Evolutionary conservation across 2,113 vertebrate genomes (phyloP).

Genomic region (Thoracochromis brauschi): DNA sequence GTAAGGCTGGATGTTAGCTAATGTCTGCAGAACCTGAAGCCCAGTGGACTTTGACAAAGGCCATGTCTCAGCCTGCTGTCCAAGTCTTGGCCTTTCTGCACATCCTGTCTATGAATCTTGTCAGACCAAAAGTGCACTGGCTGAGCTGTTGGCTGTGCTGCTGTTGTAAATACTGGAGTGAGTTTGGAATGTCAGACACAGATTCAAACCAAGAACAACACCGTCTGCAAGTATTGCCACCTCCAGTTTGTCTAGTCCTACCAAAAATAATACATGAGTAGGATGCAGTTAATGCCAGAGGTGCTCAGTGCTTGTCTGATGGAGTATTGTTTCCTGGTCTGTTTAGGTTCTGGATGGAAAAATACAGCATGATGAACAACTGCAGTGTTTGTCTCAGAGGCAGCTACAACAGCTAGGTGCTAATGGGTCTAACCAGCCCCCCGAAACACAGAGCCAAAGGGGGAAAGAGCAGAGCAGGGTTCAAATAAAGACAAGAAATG

Average conservation of each 20-base stretch:
- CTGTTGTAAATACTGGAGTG: slow-evolving; percentile 37
- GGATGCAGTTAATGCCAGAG: slow-evolving; percentile 3
- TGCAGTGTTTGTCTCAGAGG: neutral
- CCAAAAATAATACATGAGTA: slow-evolving; percentile 12
- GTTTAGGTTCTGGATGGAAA: neutral
- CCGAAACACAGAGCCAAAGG: neutral
- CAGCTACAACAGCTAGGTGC: neutral
- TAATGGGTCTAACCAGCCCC: neutral
- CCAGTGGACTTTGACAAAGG: neutral
- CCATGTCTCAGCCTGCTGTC: neutral
- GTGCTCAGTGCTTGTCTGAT: neutral
- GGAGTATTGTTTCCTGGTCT: neutral
- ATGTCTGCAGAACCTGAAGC: neutral
- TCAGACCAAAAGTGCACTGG: slow-evolving; percentile 5
- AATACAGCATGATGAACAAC: neutral
- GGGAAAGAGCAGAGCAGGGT: neutral
- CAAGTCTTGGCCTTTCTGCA: neutral
- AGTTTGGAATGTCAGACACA: slow-evolving; percentile 51
- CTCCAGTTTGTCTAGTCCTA: neutral
- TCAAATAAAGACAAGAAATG: neutral
- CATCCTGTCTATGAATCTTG: slow-evolving; percentile 17
- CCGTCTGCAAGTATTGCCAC: neutral
- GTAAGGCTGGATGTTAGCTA: neutral
- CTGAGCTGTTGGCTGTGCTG: neutral
- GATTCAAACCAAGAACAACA: slow-evolving; percentile 51